Conservation (phyloP, 2,888 invertebrate genomes). For the Euplexia lucipara region DNA sequence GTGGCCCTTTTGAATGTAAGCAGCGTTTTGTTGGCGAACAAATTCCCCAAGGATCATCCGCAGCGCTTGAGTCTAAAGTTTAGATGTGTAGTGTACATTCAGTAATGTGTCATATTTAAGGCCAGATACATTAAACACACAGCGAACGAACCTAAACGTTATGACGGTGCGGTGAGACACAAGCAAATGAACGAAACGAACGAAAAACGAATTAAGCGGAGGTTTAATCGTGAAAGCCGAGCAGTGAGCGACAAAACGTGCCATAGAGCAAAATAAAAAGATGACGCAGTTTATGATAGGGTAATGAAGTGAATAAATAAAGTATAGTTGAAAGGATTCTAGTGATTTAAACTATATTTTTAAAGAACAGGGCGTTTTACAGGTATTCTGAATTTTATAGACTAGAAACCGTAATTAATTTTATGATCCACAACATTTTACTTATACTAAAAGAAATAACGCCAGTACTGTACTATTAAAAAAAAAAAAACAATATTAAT, state of each 20-base stretch:
- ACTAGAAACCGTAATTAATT: conserved; percentile 30
- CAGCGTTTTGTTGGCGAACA: too few relatives aligned
- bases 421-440: conserved; percentile 21
- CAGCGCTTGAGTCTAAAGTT: too few relatives aligned
- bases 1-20: too few relatives aligned
- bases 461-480: conserved; percentile 5
- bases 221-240: conserved; percentile 68
- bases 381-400: conserved; percentile 22
- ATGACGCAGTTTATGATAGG: conserved; percentile 65
- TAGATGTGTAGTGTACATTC: too few relatives aligned
- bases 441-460: not conserved
- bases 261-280: conserved; percentile 61
- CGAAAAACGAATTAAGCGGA: conserved; percentile 57
- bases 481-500: conserved; percentile 10
- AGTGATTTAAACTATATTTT: conserved; percentile 14
- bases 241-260: conserved; percentile 70
- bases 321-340: conserved; percentile 24
- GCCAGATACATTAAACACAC: conserved; percentile 31
- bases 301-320: conserved; percentile 41
- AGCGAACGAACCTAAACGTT: conserved; percentile 50
- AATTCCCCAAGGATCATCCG: too few relatives aligned
- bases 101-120: not conserved
- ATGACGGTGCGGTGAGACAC: conserved; percentile 53
- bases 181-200: conserved; percentile 68
- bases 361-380: not conserved